A percentile compares a stretch with the other conserved stretches of the same genome.
Evolutionary conservation across 2,113 vertebrate species (phyloP).

Genomic region (Galemys pyrenaicus): DNA sequence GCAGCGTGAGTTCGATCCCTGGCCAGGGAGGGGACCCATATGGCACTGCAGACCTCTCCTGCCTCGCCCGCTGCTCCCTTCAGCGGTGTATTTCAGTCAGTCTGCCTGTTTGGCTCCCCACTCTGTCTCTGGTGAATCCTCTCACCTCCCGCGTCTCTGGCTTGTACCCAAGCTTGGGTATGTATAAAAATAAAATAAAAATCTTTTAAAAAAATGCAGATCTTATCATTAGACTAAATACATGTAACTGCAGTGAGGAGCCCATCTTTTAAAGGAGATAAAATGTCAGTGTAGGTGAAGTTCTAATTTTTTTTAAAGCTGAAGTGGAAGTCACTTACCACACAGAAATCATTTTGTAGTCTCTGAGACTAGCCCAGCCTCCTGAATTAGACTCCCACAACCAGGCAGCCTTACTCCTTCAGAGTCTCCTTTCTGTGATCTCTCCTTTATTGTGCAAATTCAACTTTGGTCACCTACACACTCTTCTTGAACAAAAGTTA

Average conservation of each 20-base stretch:
- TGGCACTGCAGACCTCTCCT: too few relatives aligned
- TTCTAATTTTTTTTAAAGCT: not conserved
- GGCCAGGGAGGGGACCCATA: too few relatives aligned
- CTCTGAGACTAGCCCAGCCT: conserved; percentile 17
- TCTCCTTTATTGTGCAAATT: conserved; percentile 70
- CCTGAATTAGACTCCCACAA: conserved; percentile 6
- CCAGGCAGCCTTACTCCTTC: conserved; percentile 12
- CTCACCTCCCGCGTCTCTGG: too few relatives aligned
- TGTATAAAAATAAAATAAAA: too few relatives aligned
- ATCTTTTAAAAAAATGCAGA: not conserved
- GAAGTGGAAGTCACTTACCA: conserved; percentile 15
- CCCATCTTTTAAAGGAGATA: conserved; percentile 24
- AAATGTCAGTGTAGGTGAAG: conserved; percentile 1
- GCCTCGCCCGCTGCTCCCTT: too few relatives aligned
- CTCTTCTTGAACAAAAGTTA: conserved; percentile 52
- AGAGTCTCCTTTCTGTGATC: conserved; percentile 42
- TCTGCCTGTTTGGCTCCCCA: too few relatives aligned
- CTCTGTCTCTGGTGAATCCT: too few relatives aligned
- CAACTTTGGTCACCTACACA: conserved; percentile 49
- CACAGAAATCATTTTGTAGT: conserved; percentile 42
- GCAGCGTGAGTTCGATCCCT: too few relatives aligned
- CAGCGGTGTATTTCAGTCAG: too few relatives aligned
- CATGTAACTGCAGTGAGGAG: not conserved
- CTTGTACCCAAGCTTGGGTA: too few relatives aligned
- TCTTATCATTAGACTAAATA: conserved; percentile 26